Conservation (phyloP, 2,113 vertebrate genomes). For the Rhabdornis inornatus region DNA sequence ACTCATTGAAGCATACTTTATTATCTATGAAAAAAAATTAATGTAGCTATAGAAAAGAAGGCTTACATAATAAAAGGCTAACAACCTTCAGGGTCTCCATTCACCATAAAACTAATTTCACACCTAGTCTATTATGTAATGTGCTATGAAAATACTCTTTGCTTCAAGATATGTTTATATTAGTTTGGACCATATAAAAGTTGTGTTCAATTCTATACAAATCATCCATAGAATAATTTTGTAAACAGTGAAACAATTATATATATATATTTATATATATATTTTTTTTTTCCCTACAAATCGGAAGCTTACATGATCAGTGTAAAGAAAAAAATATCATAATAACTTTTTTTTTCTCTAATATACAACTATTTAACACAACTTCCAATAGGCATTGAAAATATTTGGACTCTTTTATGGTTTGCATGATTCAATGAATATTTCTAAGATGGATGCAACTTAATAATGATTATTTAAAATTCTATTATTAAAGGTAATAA, state of each 20-base stretch:
- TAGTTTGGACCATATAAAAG: background rate
- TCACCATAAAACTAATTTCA: conserved; percentile 77
- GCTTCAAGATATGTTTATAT: conserved; percentile 59
- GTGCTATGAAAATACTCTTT: conserved; percentile 69
- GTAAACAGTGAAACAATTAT: background rate
- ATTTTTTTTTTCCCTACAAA: background rate
- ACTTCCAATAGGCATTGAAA: background rate
- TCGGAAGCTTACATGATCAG: background rate
- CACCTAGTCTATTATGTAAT: conserved; percentile 75
- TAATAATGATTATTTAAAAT: background rate
- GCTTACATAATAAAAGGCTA: conserved; percentile 56
- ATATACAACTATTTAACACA: background rate
- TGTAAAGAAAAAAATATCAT: background rate
- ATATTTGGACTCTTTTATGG: background rate
- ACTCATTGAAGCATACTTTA: conserved; percentile 31
- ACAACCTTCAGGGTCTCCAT: conserved; percentile 60
- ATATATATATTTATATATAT: background rate
- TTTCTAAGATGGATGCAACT: background rate
- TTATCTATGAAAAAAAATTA: conserved; percentile 45
- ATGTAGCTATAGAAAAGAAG: conserved; percentile 18
- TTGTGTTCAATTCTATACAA: background rate
- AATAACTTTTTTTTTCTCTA: background rate
- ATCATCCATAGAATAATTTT: background rate
- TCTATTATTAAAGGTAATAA: background rate
- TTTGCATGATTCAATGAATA: background rate